Base-by-base conservation (phyloP, 2,888 invertebrate species). In the Hirtodrosophila duncani region DNA sequence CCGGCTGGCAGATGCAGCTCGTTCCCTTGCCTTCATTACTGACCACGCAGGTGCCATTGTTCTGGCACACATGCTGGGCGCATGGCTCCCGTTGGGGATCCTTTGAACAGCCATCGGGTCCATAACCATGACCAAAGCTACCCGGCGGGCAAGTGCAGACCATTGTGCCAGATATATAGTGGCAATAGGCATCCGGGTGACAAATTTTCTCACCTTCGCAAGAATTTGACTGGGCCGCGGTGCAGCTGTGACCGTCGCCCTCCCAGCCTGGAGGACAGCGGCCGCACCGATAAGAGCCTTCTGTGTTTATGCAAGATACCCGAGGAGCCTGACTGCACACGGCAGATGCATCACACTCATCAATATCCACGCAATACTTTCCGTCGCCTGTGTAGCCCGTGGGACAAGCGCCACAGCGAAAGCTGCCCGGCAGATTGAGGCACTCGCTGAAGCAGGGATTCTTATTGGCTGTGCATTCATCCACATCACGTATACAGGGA, bases 311-410 rank as follows among this genome's bases (percentile, higher is more conserved):
- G 83, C 99, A 99, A 17, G 91, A 88, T 0, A 97, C 98, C 75
- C 88, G 86, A 0, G 98, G 97, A 57, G 88, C 87, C 1, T 88
- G 84, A 65, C 96, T 97, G 84, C 99, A 99, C 2, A 87, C 86
- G 14, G 87, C 85, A 11, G 88, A n/a, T n/a, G n/a, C n/a, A n/a
- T n/a, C 86, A 83, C 99, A 99, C 88, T 99, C 98, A 81, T 99
- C 91, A 23, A 98, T 90, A 83, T 99, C 98, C 1, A 88, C 87
- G 80, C 99, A 99, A 23, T 90, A 90, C 78, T 91, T 92, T 1
- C 98, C 98, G 86, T 96, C 94, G 13, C 98, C 98, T 52, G 92
- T 91, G 77, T 92, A 98, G 6, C 98, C 95, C 66, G 87, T 70
- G 1, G 98, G 98, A 86, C 99, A 99, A 13, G 90, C 88, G 1